phyloP scores from a whole-genome alignment of 2,888 invertebrate species.

The Mechanitis messenoides region DNA sequence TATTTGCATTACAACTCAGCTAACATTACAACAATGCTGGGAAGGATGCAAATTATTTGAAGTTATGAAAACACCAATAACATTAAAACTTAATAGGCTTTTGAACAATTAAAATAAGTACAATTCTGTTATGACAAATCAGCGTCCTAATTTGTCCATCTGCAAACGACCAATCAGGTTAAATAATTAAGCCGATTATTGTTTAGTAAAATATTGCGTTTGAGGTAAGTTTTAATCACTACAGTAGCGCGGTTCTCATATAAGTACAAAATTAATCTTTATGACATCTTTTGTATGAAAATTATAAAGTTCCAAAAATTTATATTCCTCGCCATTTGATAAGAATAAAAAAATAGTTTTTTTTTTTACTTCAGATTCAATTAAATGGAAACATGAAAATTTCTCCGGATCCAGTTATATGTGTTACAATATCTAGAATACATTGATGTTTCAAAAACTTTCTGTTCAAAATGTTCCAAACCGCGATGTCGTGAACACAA shows the following conservation, averaged over 20 bases:
- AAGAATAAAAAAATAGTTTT: too few species aligned
- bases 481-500: conserved; percentile 15
- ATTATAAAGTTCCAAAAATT: too few species aligned
- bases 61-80: conserved; percentile 4
- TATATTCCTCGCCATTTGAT: too few species aligned
- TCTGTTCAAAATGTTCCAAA: conserved; percentile 11
- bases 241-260: background rate
- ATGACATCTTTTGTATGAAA: too few species aligned
- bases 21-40: too few species aligned
- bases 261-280: too few species aligned
- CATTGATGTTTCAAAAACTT: background rate
- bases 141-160: conserved; percentile 15
- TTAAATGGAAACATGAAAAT: too few species aligned
- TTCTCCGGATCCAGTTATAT: background rate
- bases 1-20: background rate
- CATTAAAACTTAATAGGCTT: conserved; percentile 10
- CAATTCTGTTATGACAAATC: conserved; percentile 13
- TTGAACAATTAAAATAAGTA: conserved; percentile 4
- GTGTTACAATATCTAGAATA: background rate
- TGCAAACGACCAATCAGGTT: conserved; percentile 19
- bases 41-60: background rate
- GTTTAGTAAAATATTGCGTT: conserved; percentile 14
- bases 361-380: too few species aligned
- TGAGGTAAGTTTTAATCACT: background rate
- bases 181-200: conserved; percentile 18